phyloP scores from a whole-genome alignment of 2,113 vertebrate genomes.

The Engystomops pustulosus region DNA sequence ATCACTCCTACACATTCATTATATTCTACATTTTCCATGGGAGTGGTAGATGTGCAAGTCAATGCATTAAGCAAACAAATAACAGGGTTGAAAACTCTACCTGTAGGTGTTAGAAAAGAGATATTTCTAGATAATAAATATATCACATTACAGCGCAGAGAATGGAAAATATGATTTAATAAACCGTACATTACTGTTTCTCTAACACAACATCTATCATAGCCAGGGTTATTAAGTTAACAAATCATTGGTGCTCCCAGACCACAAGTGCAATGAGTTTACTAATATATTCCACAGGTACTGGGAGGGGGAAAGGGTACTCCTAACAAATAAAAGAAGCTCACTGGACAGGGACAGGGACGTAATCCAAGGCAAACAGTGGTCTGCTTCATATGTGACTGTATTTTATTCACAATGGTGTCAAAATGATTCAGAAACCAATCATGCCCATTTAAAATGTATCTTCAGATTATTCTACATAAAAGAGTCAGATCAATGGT shows the following conservation, averaged over 20 bases:
- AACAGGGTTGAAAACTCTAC: constrained; percentile 41
- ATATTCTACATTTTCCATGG: background rate
- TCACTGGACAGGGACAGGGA: background rate
- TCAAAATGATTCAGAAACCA: too few relatives aligned
- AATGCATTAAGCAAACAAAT: constrained; percentile 50
- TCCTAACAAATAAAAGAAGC: background rate
- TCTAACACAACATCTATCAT: constrained; percentile 9
- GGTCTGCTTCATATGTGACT: too few relatives aligned
- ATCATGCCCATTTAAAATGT: too few relatives aligned
- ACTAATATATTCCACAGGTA: background rate
- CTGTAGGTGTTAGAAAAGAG: constrained; percentile 42
- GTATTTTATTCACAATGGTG: too few relatives aligned
- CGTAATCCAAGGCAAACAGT: too few relatives aligned
- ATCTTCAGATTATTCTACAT: too few relatives aligned
- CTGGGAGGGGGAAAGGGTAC: too few relatives aligned
- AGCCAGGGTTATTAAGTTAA: constrained; percentile 16
- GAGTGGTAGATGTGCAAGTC: constrained; percentile 38
- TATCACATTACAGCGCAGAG: constrained; percentile 19
- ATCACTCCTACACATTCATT: background rate
- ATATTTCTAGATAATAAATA: constrained; percentile 50
- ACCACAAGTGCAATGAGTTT: constrained; percentile 7
- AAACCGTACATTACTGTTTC: background rate
- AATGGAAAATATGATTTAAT: constrained; percentile 44
- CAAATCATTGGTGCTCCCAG: constrained; percentile 12
- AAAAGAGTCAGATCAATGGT: too few relatives aligned